phyloP scores from a whole-genome alignment of 2,888 invertebrate genomes.

The Drosophila demipolita region DNA sequence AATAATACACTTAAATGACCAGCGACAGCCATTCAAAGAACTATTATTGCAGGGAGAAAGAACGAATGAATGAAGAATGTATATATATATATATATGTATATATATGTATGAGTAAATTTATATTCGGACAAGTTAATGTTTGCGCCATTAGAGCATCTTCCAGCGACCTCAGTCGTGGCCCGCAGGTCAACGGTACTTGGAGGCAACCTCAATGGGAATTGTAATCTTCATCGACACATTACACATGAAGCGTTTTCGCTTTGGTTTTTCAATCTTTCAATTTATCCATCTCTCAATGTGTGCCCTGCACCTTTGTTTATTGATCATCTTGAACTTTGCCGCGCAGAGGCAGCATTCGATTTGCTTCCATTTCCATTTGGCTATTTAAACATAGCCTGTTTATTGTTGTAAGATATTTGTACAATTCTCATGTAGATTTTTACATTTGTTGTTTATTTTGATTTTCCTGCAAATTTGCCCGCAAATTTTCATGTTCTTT shows the following conservation, averaged over 20 bases:
- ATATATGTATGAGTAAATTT: neutral
- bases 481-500: slow-evolving; percentile 7
- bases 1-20: slow-evolving; percentile 6
- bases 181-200: slow-evolving; percentile 24
- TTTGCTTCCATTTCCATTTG: slow-evolving; percentile 7
- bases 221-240: slow-evolving; percentile 5
- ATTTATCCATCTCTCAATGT: slow-evolving; percentile 8
- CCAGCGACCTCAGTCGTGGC: neutral
- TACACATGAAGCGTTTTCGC: slow-evolving; percentile 7
- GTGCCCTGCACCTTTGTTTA: slow-evolving; percentile 57
- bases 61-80: neutral
- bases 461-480: slow-evolving; percentile 40
- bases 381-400: slow-evolving; percentile 61
- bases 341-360: slow-evolving; percentile 14
- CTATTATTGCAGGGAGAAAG: neutral
- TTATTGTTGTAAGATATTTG: slow-evolving; percentile 74
- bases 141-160: slow-evolving; percentile 13
- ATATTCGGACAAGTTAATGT: slow-evolving; percentile 7
- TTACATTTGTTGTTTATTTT: slow-evolving; percentile 72
- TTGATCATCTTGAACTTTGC: slow-evolving; percentile 51
- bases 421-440: slow-evolving; percentile 59
- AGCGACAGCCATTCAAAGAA: neutral
- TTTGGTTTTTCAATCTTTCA: slow-evolving; percentile 10
- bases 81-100: slow-evolving; percentile 4
- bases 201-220: neutral